These are phyloP conservation scores for Drosophila infuscata DNA, from an alignment of 2,888 invertebrate genomes.

Conservation along the genomic window DNA sequence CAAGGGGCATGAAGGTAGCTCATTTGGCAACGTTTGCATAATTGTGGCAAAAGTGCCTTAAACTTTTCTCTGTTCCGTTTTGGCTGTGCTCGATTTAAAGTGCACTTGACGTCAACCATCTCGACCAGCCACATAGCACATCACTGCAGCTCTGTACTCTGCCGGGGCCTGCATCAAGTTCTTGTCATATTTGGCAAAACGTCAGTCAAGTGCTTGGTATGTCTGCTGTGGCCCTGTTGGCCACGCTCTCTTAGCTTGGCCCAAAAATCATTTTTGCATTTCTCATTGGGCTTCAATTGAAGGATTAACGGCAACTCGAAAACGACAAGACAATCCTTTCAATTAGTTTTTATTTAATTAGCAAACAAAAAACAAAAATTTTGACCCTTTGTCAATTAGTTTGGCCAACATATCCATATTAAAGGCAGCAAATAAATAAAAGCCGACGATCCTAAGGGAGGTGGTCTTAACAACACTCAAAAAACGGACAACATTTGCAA, in stretches of 20 bases:
- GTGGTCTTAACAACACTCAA: constrained; percentile 38
- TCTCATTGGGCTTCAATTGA: constrained; percentile 57
- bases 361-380: constrained; percentile 64
- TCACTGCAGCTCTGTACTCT: constrained; percentile 18
- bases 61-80: constrained; percentile 50
- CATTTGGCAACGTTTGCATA: constrained; percentile 58
- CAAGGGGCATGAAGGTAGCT: constrained; percentile 31
- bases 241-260: constrained; percentile 19
- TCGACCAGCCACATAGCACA: constrained; percentile 4
- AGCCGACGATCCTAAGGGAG: constrained; percentile 29
- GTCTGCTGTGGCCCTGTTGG: constrained; percentile 17
- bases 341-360: constrained; percentile 79
- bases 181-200: constrained; percentile 56
- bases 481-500: constrained; percentile 56
- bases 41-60: constrained; percentile 61
- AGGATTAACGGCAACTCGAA: constrained; percentile 58
- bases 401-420: constrained; percentile 64
- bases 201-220: constrained; percentile 55
- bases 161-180: constrained; percentile 34
- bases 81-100: constrained; percentile 48
- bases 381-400: constrained; percentile 64
- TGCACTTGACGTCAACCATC: constrained; percentile 16
- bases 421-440: constrained; percentile 70
- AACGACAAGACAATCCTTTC: constrained; percentile 55
- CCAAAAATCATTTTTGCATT: constrained; percentile 43